Evolutionary conservation across 1,140 invertebrate genomes (phyloP).

Genomic region (Drosophila miranda): DNA sequence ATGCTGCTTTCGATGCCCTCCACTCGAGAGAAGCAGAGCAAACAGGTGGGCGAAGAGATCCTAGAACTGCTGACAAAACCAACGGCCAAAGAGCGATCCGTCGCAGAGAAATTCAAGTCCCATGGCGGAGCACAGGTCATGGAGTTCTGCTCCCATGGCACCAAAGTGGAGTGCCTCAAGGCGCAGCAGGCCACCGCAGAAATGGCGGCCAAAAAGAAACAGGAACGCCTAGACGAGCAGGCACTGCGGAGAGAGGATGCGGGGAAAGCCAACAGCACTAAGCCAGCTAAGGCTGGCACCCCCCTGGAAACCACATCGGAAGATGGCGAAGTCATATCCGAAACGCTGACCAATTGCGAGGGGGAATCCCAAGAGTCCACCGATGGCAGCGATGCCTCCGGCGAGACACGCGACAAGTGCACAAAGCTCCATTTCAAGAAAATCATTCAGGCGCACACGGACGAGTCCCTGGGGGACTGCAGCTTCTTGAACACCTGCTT

Average conservation of each 20-base stretch:
- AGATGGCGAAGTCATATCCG: slow-evolving; percentile 70
- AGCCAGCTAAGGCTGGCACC: slow-evolving; percentile 27
- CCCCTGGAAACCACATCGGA: slow-evolving; percentile 46
- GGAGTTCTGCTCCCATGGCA: slow-evolving; percentile 98
- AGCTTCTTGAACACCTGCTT: slow-evolving; percentile 99
- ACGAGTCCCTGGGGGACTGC: slow-evolving; percentile 97
- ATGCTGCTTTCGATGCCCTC: slow-evolving; percentile 95
- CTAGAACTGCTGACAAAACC: slow-evolving; percentile 96
- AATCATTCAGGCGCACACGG: slow-evolving; percentile 98
- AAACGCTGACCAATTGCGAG: slow-evolving; percentile 54
- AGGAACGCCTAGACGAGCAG: slow-evolving; percentile 80
- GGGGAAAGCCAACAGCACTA: slow-evolving; percentile 14
- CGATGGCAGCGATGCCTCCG: slow-evolving; percentile 57
- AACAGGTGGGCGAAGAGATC: slow-evolving; percentile 98
- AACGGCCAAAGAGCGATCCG: slow-evolving; percentile 96
- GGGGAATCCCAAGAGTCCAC: slow-evolving; percentile 65
- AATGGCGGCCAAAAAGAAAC: slow-evolving; percentile 78
- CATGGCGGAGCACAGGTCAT: slow-evolving; percentile 96
- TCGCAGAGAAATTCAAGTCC: slow-evolving; percentile 97
- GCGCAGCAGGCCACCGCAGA: slow-evolving; percentile 83
- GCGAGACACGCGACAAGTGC: slow-evolving; percentile 84
- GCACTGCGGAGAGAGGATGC: slow-evolving; percentile 20
- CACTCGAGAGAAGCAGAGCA: slow-evolving; percentile 96
- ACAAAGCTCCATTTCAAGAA: slow-evolving; percentile 98
- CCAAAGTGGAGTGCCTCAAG: slow-evolving; percentile 93